Percentiles rank a stretch among this genome's conserved stretches.
Conservation (phyloP, 2,113 vertebrate genomes). For the Trinectes maculatus region DNA sequence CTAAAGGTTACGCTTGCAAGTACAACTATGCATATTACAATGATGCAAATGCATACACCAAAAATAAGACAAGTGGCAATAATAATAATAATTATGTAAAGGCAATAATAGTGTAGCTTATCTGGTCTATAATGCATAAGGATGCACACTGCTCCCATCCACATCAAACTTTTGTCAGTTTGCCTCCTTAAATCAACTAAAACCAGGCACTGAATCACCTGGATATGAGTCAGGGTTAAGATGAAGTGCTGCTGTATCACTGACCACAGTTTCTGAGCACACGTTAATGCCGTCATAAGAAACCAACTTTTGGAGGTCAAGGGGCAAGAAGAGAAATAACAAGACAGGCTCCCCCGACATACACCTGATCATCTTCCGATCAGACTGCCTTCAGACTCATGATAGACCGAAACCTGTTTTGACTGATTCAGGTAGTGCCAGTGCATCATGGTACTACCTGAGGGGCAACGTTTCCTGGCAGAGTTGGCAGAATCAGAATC, state of each 20-base stretch:
- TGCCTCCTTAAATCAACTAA: not conserved
- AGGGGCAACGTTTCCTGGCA: not conserved
- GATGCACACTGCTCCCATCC: not conserved
- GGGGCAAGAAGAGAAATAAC: conserved; percentile 1
- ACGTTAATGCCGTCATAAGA: conserved; percentile 7
- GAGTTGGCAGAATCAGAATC: not conserved
- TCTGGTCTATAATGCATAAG: conserved; percentile 19
- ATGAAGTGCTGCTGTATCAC: conserved; percentile 17
- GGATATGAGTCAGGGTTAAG: conserved; percentile 38
- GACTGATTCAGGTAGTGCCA: conserved; percentile 3
- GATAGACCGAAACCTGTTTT: not conserved
- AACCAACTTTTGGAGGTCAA: conserved; percentile 10
- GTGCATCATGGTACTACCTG: too few species aligned
- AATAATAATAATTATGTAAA: too few species aligned
- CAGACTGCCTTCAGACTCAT: not conserved
- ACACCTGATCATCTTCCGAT: not conserved
- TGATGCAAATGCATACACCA: not conserved
- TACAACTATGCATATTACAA: not conserved
- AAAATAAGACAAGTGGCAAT: too few species aligned
- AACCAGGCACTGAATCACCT: conserved; percentile 5
- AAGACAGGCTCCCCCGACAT: not conserved
- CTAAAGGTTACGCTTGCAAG: conserved; percentile 16
- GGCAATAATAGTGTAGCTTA: not conserved
- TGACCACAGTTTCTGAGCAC: conserved; percentile 27
- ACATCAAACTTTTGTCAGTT: not conserved